phyloP scores from a whole-genome alignment of 1,140 invertebrate genomes.

The Bombus confusus region DNA sequence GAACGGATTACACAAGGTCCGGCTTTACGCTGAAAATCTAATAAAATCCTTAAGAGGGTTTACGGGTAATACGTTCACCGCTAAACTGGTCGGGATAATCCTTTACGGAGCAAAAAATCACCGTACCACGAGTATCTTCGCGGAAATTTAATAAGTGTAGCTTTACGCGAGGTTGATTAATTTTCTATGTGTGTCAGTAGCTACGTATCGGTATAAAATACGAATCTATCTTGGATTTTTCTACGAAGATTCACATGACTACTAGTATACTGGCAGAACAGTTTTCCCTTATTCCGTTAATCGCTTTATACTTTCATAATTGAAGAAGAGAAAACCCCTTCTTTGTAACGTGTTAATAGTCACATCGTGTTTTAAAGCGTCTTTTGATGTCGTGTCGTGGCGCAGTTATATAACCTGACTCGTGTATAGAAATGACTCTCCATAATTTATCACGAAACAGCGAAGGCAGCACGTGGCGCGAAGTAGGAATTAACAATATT shows the following conservation, averaged over 20 bases:
- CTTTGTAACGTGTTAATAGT: conserved; percentile 16
- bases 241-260: neutral
- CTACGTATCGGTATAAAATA: neutral
- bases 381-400: conserved; percentile 28
- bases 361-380: conserved; percentile 3
- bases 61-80: conserved; percentile 65
- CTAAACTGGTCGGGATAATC: conserved; percentile 57
- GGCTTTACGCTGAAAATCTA: conserved; percentile 65
- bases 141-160: conserved; percentile 47
- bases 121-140: conserved; percentile 27
- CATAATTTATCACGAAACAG: conserved; percentile 8
- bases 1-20: conserved; percentile 64
- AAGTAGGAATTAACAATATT: neutral
- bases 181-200: neutral
- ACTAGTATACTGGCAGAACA: neutral
- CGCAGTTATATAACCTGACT: neutral
- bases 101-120: conserved; percentile 42
- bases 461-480: neutral
- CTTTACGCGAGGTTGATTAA: conserved; percentile 43
- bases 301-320: neutral
- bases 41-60: conserved; percentile 67
- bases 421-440: neutral
- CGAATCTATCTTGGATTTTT: neutral
- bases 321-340: neutral
- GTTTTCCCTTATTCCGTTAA: neutral